A percentile compares a stretch with the other conserved stretches of the same genome.
These are phyloP conservation scores for Apodemia mormo DNA, from an alignment of 2,888 invertebrate genomes.

Conservation along the genomic window DNA sequence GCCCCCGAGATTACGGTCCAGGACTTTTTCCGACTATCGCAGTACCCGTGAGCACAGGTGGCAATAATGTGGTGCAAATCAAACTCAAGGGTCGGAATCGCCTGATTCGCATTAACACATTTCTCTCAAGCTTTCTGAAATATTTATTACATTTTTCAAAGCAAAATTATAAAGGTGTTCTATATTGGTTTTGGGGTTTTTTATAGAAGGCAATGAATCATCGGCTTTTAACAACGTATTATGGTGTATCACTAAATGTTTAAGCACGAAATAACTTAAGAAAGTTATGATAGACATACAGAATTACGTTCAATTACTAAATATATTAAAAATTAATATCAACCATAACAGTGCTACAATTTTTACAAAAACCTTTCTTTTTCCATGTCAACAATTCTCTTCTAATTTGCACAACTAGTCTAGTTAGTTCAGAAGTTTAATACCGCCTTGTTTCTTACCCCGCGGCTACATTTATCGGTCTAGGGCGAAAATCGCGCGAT, in stretches of 20 bases:
- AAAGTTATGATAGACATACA: too few relatives aligned
- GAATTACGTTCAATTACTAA: too few relatives aligned
- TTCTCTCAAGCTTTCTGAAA: slow-evolving; percentile 8
- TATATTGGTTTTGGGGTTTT: not conserved
- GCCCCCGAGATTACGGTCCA: slow-evolving; percentile 59
- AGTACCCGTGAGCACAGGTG: slow-evolving; percentile 68
- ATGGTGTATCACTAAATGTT: not conserved
- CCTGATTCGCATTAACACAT: slow-evolving; percentile 23
- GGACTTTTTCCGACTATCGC: slow-evolving; percentile 51
- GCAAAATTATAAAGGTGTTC: slow-evolving; percentile 5
- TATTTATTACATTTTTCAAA: slow-evolving; percentile 18
- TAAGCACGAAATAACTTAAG: too few relatives aligned
- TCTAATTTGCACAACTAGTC: too few relatives aligned
- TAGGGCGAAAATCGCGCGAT: too few relatives aligned
- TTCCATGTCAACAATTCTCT: too few relatives aligned
- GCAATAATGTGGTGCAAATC: slow-evolving; percentile 66
- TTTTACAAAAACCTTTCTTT: too few relatives aligned
- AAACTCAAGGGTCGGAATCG: slow-evolving; percentile 46
- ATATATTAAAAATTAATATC: too few relatives aligned
- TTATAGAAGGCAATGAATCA: not conserved
- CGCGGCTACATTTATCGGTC: too few relatives aligned
- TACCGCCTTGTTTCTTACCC: too few relatives aligned
- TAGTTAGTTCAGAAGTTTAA: too few relatives aligned
- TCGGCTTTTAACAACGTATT: not conserved
- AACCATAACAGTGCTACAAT: too few relatives aligned